A percentile compares a stretch with the other conserved stretches of the same genome.
phyloP scores from a whole-genome alignment of 2,888 invertebrate genomes.

The Dynastes maya region DNA sequence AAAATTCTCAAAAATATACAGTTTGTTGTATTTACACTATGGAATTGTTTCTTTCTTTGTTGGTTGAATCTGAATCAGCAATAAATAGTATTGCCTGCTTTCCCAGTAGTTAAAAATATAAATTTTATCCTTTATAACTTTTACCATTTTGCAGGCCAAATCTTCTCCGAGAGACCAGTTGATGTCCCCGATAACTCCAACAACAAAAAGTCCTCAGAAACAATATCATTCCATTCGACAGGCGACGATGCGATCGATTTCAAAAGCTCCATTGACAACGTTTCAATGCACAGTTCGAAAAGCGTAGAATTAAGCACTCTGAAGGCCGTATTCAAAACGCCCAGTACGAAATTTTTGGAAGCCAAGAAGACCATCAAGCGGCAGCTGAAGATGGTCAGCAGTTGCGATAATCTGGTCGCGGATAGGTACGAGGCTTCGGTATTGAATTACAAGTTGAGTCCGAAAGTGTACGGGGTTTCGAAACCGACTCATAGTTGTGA shows the following conservation, averaged over 20 bases:
- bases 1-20: no score
- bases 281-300: conserved; percentile 75
- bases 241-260: conserved; percentile 59
- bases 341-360: conserved; percentile 61
- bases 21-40: no score
- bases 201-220: conserved; percentile 60
- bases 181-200: conserved; percentile 65
- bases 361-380: conserved; percentile 61
- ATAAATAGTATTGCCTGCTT: no score
- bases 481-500: conserved; percentile 67
- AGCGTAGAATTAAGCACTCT: conserved; percentile 71
- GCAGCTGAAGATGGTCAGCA: conserved; percentile 62
- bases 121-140: no score
- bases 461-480: conserved; percentile 77
- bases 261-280: conserved; percentile 71
- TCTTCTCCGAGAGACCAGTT: conserved; percentile 64
- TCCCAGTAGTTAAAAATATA: not conserved
- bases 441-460: conserved; percentile 75
- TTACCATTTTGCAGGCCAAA: conserved; percentile 13
- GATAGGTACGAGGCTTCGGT: conserved; percentile 64
- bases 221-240: conserved; percentile 59
- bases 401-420: conserved; percentile 64
- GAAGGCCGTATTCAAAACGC: conserved; percentile 65
- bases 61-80: no score
- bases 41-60: no score